These are phyloP conservation scores for Eretmochelys imbricata DNA, from an alignment of 2,113 vertebrate species.

Conservation along the genomic window DNA sequence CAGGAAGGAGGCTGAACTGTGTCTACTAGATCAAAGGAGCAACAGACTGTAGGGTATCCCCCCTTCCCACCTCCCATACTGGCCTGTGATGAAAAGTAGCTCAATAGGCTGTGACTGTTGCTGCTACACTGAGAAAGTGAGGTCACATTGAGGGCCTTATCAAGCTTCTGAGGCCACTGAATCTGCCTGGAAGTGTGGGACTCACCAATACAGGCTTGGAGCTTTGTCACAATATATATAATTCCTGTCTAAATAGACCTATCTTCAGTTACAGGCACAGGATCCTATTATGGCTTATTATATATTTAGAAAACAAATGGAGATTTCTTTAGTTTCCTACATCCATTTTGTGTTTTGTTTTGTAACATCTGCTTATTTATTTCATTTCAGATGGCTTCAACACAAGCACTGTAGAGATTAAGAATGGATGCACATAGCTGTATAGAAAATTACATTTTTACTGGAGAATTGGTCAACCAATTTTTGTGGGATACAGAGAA, in stretches of 20 bases:
- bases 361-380: not conserved
- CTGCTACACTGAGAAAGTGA: no score
- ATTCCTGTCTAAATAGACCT: not conserved
- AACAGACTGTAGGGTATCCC: no score
- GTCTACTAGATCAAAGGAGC: no score
- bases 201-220: no score
- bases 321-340: not conserved
- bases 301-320: not conserved
- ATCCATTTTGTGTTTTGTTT: not conserved
- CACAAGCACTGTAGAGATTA: not conserved
- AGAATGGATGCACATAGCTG: not conserved
- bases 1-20: no score
- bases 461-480: not conserved
- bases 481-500: not conserved
- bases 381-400: not conserved
- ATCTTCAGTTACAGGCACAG: not conserved
- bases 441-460: not conserved
- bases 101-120: no score
- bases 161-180: no score
- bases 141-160: no score
- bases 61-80: no score
- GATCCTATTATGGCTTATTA: not conserved
- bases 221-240: not conserved
- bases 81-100: no score
- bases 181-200: no score